These are phyloP conservation scores for Flabesymbios commensalis DNA, from an alignment of 2,888 invertebrate genomes.

Conservation along the genomic window DNA sequence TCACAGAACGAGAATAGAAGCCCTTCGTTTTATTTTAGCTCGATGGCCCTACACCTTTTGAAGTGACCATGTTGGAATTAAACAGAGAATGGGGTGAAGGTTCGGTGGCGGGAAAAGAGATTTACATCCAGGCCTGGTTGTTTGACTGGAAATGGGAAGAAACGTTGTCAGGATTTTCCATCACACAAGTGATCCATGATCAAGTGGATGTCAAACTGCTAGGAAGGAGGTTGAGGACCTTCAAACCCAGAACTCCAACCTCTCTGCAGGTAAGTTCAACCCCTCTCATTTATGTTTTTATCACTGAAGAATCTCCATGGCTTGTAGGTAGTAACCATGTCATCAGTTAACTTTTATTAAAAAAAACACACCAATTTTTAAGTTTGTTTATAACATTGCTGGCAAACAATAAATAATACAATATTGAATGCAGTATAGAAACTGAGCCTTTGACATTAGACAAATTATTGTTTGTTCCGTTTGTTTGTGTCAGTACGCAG, in stretches of 20 bases:
- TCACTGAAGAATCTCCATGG: not conserved
- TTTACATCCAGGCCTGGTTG: slow-evolving; percentile 54
- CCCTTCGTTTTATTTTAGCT: slow-evolving; percentile 65
- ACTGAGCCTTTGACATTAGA: too few relatives aligned
- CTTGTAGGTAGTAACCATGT: too few relatives aligned
- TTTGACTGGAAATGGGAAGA: slow-evolving; percentile 56
- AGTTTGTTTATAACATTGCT: not conserved
- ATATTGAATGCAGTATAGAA: not conserved
- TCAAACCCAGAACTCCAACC: slow-evolving; percentile 93
- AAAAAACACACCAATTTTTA: too few relatives aligned
- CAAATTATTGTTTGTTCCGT: not conserved
- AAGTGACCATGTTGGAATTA: slow-evolving; percentile 82
- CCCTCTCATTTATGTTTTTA: not conserved
- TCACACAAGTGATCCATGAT: slow-evolving; percentile 85
- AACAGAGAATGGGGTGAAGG: slow-evolving; percentile 37
- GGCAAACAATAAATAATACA: not conserved
- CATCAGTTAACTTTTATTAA: too few relatives aligned
- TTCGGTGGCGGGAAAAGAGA: slow-evolving; percentile 46
- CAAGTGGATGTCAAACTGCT: slow-evolving; percentile 81
- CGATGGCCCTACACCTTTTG: slow-evolving; percentile 84
- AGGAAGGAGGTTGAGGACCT: slow-evolving; percentile 90
- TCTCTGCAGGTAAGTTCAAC: slow-evolving; percentile 75
- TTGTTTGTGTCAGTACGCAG: slow-evolving; percentile 37
- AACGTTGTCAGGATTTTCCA: slow-evolving; percentile 73
- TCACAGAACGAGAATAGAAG: too few relatives aligned